Evolutionary conservation across 2,113 vertebrate genomes (phyloP), one percentile per base, ranked within the genome.

Genomic region (Cephalopholis sonnerati): DNA sequence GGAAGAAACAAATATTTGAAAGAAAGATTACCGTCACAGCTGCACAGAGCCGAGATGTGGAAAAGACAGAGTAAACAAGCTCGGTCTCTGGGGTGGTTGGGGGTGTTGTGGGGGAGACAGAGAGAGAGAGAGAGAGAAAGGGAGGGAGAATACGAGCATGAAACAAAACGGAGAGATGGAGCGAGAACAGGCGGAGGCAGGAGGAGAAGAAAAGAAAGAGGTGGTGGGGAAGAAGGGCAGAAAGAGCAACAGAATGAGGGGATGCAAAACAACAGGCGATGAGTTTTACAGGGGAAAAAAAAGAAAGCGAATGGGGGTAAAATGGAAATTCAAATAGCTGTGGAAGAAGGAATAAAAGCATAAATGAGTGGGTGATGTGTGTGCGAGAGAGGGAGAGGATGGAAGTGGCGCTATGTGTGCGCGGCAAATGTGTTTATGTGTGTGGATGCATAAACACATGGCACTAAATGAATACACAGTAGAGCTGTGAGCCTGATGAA

Each of bases 1-100:
- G 91, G 91, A 92, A 91, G 90, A 94, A 95, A 94, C 93, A 94
- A 95, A 95, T 95, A 95, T 95, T 94, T 94, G 94, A 94, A 94
- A 94, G 90, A 93, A 90, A 94, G 93, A 94, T 95, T 95, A 95
- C 88, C 81, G 82, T 90, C 90, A 89, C 87, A 93, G 94, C 91
- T 89, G 90, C 89, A 91, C 74, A 81, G 90, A 92, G 85, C 85
- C 1, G 82, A 92, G 90, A 92, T 93, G 92, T 90, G 92, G 87
- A 92, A 89, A 88, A 88, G 92, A 82, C 85, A 92, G 91, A 92
- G 93, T 93, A 94, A 95, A 96, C 94, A 95, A 94, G 87, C 87
- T 61, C 36, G 84, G 92, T 94, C 94, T 93, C 92, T 82, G 72
- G 93, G 93, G 93, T 67, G 74, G 72, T 44, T 83, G 81, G 90